Evolutionary conservation across 2,797 vertebrate species (phyloP), one percentile per base, ranked within the genome.

Genomic region (Octomys mimax): DNA sequence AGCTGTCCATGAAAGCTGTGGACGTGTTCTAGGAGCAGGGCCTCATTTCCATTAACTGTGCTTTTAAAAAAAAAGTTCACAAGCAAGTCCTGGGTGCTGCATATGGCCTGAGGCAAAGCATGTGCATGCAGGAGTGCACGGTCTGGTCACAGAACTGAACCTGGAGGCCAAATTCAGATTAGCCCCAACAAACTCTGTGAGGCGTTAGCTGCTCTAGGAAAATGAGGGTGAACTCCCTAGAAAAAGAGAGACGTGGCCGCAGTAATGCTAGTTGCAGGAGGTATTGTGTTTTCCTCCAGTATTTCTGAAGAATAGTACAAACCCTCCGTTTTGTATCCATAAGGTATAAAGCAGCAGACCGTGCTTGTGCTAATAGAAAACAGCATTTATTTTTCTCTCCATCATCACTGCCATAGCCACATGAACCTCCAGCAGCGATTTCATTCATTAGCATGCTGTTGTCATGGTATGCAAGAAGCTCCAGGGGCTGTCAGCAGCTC

Each of bases 361-460:
- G 2, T 80, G 39, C 84, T 84, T 89, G 70, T 95, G 84, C 78
- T 66, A 64, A 79, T 82, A 31, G 85, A 61, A 93, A 93, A 42
- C 62, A 46, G 84, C 42, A 6, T 64, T 57, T 87, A 42, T 46
- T 94, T 95, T 86, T 59, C 39, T 82, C 0, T 57, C 31, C 0
- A 6, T 87, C 57, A 19, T 93, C 36, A 19, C 39, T 54, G 68
- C n/a, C 82, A 42, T 61, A 85, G 52, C 91, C 16, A 16, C 24
- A 12, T 52, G 78, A 95, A 78, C 39, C 64, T 46, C 64, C 64
- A 82, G 68, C 24, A 75, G 73, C 8, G 4, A 12, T 81, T 94
- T 54, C 91, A 13, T 42, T 62, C 70, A 52, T 18, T 0, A 0
- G 49, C 8, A 2, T 96, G 52, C 21, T 77, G 52, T 46, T 46